Evolutionary conservation across 2,797 vertebrate genomes (phyloP).

Genomic region (Knipowitschia caucasica): DNA sequence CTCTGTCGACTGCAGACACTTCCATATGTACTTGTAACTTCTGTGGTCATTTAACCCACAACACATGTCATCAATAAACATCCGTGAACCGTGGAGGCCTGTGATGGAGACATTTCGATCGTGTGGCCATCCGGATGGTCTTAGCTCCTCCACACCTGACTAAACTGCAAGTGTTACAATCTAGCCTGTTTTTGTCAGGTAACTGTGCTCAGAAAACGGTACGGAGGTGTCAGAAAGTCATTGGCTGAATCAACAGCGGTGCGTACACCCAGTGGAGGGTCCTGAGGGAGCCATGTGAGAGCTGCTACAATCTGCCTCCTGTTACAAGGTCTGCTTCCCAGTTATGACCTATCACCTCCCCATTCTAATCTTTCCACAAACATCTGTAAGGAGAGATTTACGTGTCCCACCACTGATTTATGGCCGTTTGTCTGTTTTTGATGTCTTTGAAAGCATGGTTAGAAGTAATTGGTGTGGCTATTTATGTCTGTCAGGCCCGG

Average conservation of each 20-base stretch:
- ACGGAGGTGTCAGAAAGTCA: constrained; percentile 87
- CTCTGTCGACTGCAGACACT: constrained; percentile 84
- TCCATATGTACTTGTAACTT: constrained; percentile 84
- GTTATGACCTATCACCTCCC: constrained; percentile 69
- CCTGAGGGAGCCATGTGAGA: constrained; percentile 77
- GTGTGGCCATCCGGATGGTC: constrained; percentile 43
- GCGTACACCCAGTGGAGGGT: constrained; percentile 71
- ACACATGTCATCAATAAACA: constrained; percentile 92
- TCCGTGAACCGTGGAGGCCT: constrained; percentile 80
- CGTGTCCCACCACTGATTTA: constrained; percentile 64
- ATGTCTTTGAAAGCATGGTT: constrained; percentile 43
- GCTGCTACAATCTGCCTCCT: constrained; percentile 82
- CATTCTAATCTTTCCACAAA: constrained; percentile 74
- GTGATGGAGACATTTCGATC: constrained; percentile 58
- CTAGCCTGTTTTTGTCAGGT: constrained; percentile 60
- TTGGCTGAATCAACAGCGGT: constrained; percentile 80
- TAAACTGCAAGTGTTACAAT: constrained; percentile 82
- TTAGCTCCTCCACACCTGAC: constrained; percentile 86
- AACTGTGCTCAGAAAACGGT: constrained; percentile 72
- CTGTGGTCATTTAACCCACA: constrained; percentile 82
- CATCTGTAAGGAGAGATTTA: constrained; percentile 64
- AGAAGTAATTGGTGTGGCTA: neutral
- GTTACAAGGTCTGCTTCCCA: constrained; percentile 77
- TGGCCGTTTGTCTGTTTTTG: constrained; percentile 54
- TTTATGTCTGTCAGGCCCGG: constrained; percentile 17